phyloP scores from a whole-genome alignment of 1,140 invertebrate genomes.

The Carposina sasakii region DNA sequence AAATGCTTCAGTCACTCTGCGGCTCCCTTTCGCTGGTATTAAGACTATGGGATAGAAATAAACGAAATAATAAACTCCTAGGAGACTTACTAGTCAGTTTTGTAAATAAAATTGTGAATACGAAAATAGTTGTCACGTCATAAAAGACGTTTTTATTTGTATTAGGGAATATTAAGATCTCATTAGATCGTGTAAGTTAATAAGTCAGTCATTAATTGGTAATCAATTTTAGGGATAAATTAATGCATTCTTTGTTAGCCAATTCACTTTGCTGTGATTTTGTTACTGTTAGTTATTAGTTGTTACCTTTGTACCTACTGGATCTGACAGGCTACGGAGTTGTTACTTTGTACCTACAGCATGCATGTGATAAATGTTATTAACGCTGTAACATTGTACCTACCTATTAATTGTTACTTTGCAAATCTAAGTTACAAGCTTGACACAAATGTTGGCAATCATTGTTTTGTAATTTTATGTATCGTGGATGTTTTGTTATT shows the following conservation, averaged over 20 bases:
- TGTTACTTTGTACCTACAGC: no score
- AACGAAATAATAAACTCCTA: slow-evolving; percentile 56
- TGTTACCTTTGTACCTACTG: slow-evolving; percentile 62
- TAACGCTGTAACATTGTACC: no score
- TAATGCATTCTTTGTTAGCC: slow-evolving; percentile 68
- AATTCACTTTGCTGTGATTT: slow-evolving; percentile 70
- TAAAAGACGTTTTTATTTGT: slow-evolving; percentile 63
- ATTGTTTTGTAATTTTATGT: slow-evolving; percentile 40
- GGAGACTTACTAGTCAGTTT: slow-evolving; percentile 66
- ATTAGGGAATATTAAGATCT: slow-evolving; percentile 67
- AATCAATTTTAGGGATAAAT: slow-evolving; percentile 64
- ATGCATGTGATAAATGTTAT: no score
- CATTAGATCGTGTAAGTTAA: slow-evolving; percentile 68
- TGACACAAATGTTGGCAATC: slow-evolving; percentile 47
- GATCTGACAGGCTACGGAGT: slow-evolving; percentile 69
- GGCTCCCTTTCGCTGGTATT: slow-evolving; percentile 48
- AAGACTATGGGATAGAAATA: slow-evolving; percentile 52
- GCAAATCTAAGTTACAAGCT: slow-evolving; percentile 53
- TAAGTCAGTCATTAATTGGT: slow-evolving; percentile 67
- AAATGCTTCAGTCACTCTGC: slow-evolving; percentile 52
- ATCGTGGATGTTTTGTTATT: slow-evolving; percentile 3
- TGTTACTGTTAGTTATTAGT: slow-evolving; percentile 70
- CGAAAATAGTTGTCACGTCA: slow-evolving; percentile 60
- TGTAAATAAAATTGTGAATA: slow-evolving; percentile 71
- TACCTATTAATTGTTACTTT: slow-evolving; percentile 60